These are phyloP conservation scores for Archilochus colubris DNA, from an alignment of 2,113 vertebrate species.

Conservation along the genomic window DNA sequence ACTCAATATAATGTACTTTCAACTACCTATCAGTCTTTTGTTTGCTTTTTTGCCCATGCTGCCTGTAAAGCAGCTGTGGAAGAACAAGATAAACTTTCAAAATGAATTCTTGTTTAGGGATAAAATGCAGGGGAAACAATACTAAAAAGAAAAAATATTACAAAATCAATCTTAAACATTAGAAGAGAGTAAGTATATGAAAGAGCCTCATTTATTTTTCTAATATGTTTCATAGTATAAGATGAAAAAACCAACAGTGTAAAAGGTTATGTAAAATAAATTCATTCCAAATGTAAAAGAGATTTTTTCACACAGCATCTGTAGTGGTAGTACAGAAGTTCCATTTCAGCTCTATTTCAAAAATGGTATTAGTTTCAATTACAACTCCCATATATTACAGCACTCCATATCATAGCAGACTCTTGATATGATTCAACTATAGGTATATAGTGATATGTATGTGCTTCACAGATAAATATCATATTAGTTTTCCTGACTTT, in stretches of 20 bases:
- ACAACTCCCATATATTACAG: background rate
- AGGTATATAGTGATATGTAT: background rate
- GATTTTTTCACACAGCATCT: background rate
- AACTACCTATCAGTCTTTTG: background rate
- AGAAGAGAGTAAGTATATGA: background rate
- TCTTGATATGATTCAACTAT: background rate
- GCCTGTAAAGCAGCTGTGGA: background rate
- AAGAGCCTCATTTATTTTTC: background rate
- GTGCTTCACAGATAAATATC: background rate
- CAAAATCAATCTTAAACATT: background rate
- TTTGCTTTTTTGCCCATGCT: background rate
- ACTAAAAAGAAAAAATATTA: background rate
- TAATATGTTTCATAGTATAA: background rate
- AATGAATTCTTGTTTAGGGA: background rate
- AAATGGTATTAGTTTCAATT: background rate
- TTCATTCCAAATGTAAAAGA: background rate
- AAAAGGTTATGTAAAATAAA: background rate
- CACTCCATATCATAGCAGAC: background rate
- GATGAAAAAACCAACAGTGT: background rate
- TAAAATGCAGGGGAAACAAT: fast-evolving
- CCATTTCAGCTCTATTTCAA: background rate
- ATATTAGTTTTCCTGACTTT: background rate
- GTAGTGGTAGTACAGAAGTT: background rate
- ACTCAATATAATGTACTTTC: background rate
- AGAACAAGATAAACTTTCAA: background rate